Percentiles rank a stretch among this genome's conserved stretches.
phyloP scores from a whole-genome alignment of 2,888 invertebrate species.

The Gisinianus flammeolus region DNA sequence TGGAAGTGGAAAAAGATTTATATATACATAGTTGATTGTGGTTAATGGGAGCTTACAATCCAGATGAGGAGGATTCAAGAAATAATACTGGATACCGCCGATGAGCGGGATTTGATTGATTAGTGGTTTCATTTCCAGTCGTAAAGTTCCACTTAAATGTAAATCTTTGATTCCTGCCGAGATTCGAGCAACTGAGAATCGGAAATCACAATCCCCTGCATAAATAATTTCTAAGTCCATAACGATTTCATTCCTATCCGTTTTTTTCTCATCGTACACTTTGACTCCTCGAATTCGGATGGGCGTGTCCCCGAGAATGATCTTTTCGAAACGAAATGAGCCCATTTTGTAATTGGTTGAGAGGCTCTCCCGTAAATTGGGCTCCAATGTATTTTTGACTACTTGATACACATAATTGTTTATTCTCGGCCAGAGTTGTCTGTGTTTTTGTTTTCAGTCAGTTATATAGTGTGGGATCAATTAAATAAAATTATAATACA shows the following conservation, averaged over 20 bases:
- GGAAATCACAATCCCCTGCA: constrained; percentile 95
- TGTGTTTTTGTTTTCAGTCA: no score
- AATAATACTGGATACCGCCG: constrained; percentile 94
- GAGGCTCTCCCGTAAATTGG: constrained; percentile 75
- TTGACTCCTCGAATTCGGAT: constrained; percentile 93
- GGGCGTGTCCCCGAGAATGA: constrained; percentile 94
- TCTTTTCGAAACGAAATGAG: constrained; percentile 91
- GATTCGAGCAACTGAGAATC: constrained; percentile 81
- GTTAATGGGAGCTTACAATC: constrained; percentile 97
- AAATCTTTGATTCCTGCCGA: constrained; percentile 68
- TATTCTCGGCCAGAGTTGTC: constrained; percentile 96
- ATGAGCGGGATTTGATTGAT: constrained; percentile 88
- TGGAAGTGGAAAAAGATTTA: no score
- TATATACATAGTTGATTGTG: no score
- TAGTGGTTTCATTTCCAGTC: constrained; percentile 83
- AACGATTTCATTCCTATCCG: constrained; percentile 91
- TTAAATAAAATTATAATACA: not conserved
- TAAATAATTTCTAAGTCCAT: constrained; percentile 97
- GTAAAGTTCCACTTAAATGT: constrained; percentile 61
- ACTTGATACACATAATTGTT: constrained; percentile 85
- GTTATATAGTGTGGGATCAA: no score
- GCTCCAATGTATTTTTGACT: constrained; percentile 85
- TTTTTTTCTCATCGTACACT: constrained; percentile 88
- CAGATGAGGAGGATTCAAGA: constrained; percentile 93
- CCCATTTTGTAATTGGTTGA: constrained; percentile 80